A percentile compares a stretch with the other conserved stretches of the same genome.
phyloP scores from a whole-genome alignment of 2,888 invertebrate genomes.

The Euclidia mi region DNA sequence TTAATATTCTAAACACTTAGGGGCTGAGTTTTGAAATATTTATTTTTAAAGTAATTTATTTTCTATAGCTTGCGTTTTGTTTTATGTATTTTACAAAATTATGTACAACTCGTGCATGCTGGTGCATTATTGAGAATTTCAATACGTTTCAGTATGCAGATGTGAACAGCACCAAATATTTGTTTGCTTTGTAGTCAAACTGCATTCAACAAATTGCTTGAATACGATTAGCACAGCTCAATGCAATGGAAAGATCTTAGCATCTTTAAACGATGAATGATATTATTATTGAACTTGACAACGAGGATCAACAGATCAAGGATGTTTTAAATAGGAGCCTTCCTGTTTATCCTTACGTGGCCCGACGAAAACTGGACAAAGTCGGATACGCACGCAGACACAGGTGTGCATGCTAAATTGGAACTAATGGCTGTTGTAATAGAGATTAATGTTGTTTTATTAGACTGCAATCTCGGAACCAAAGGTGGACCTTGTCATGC shows the following conservation, averaged over 20 bases:
- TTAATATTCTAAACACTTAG: not conserved
- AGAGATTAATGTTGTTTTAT: constrained; percentile 48
- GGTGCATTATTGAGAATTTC: not conserved
- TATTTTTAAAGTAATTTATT: not conserved
- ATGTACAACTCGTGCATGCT: not conserved
- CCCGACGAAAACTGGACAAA: constrained; percentile 65
- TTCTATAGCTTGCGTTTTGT: not conserved
- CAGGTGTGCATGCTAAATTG: constrained; percentile 47
- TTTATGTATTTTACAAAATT: not conserved
- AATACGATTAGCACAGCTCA: constrained; percentile 25
- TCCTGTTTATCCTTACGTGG: constrained; percentile 83
- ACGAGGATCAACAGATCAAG: constrained; percentile 69
- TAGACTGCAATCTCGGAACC: constrained; percentile 26
- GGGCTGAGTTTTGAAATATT: not conserved
- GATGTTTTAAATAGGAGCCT: constrained; percentile 74
- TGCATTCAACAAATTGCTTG: constrained; percentile 25
- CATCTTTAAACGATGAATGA: constrained; percentile 53
- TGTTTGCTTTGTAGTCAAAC: constrained; percentile 3
- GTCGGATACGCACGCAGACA: constrained; percentile 36
- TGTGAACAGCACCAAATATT: constrained; percentile 7
- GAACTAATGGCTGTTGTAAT: constrained; percentile 45
- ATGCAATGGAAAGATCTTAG: constrained; percentile 29
- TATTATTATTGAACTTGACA: constrained; percentile 70
- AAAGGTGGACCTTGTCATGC: constrained; percentile 63
- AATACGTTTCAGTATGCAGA: not conserved